Evolutionary conservation across 2,113 vertebrate genomes (phyloP).

Genomic region (Butastur rufipennis): DNA sequence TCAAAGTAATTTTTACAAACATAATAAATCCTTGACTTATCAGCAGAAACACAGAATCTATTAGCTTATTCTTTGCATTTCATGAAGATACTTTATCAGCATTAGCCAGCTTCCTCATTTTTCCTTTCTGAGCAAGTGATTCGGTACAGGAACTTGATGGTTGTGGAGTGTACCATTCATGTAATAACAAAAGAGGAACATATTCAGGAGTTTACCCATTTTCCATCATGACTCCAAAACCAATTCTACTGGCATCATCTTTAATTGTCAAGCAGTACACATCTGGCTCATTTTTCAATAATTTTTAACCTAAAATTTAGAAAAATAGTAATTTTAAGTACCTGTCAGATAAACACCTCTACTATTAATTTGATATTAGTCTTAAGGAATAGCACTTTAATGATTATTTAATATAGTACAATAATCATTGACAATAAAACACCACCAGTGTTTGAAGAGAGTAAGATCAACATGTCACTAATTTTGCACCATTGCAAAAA

Average conservation of each 20-base stretch:
- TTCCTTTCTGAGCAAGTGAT: not conserved
- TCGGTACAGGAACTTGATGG: not conserved
- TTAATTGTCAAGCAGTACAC: slow-evolving; percentile 64
- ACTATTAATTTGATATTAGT: not conserved
- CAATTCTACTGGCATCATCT: slow-evolving; percentile 31
- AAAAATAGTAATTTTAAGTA: not conserved
- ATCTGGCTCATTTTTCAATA: slow-evolving; percentile 56
- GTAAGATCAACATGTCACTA: not conserved
- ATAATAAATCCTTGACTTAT: not conserved
- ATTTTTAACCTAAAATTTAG: slow-evolving; percentile 56
- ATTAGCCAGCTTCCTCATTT: not conserved
- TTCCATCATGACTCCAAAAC: slow-evolving; percentile 50
- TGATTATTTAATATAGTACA: not conserved
- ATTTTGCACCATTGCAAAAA: not conserved
- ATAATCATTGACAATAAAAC: not conserved
- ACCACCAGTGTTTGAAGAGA: not conserved
- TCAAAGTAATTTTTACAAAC: not conserved
- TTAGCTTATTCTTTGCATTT: not conserved
- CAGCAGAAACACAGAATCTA: not conserved
- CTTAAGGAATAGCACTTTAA: not conserved
- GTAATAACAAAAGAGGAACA: not conserved
- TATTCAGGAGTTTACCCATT: slow-evolving; percentile 37
- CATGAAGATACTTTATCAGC: not conserved
- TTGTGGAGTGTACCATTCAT: not conserved
- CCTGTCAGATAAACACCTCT: not conserved